Base-by-base conservation (phyloP, 2,113 vertebrate genomes). In the Tamias sibiricus region DNA sequence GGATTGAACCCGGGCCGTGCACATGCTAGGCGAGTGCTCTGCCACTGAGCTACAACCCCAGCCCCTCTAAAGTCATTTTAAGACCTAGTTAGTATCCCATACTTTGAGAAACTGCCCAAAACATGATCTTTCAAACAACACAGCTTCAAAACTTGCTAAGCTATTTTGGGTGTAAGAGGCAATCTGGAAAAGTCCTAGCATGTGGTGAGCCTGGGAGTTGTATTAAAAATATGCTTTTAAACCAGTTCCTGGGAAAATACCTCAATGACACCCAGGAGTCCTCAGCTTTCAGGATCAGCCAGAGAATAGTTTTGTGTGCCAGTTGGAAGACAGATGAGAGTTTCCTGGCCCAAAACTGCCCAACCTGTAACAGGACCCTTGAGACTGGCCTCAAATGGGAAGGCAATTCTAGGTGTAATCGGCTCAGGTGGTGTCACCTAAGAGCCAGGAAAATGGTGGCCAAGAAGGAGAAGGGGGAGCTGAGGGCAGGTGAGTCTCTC, bases 381-480 rank as follows among this genome's bases (percentile, higher is more conserved):
- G 26, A 42, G 77, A 44, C 74, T 49, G 11, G 17, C 93, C 82
- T 96, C 90, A 20, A 32, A 28, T 68, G 68, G 35, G n/a, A 30
- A 2, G 28, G 24, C 87, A 30, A 17, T 68, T 82, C 57, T n/a
- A 8, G 6, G 83, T 87, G 92, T 72, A 44, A 71, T 9, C 9
- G 17, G 72, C 42, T 90, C 74, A 68, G 44, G 71, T 71, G 87
- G 85, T 79, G 75, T 93, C 49, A 16, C 74, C n/a, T 80, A 30
- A 42, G 32, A 95, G 95, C 92, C 95, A 96, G 92, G 90, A 96
- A 97, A 88, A 72, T 77, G 47, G 83, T 68, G 75, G 19, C 57
- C 6, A 80, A 81, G 75, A 69, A 49, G 47, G 47, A 90, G 71
- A 13, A 62, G 47, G 54, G 6, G 44, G 26, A 28, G 6, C 32